Conservation (phyloP, 2,888 invertebrate genomes). For the Seira sanloemensis region DNA sequence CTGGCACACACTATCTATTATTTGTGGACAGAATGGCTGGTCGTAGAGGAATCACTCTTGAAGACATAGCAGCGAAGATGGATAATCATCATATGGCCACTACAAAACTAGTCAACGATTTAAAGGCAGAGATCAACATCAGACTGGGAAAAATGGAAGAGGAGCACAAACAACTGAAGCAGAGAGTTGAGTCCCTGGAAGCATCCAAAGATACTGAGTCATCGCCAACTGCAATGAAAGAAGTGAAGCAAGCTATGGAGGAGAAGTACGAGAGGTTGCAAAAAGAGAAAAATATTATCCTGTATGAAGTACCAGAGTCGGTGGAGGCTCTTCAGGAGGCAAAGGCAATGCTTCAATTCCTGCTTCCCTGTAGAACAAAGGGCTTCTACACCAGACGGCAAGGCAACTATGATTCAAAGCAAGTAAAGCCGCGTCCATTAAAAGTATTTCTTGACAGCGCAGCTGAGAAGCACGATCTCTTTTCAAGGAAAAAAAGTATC, state of each 20-base stretch:
- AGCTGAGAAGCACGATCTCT: not conserved
- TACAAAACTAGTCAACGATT: no score
- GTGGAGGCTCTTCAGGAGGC: not conserved
- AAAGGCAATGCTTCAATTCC: not conserved
- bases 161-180: not conserved
- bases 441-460: not conserved
- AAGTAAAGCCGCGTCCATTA: not conserved
- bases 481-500: not conserved
- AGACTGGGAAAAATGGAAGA: not conserved
- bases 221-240: not conserved
- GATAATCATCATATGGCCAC: not conserved
- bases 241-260: not conserved
- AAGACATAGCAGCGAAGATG: not conserved
- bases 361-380: not conserved
- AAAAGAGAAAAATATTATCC: not conserved
- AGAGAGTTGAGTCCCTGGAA: not conserved
- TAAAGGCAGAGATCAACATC: no score
- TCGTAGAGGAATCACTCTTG: not conserved
- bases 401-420: not conserved
- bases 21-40: not conserved
- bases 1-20: not conserved
- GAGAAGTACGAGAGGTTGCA: not conserved
- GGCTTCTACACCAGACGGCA: not conserved
- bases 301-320: not conserved
- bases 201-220: not conserved